A percentile compares a stretch with the other conserved stretches of the same genome.
phyloP scores from a whole-genome alignment of 64 coral and sea anemone genomes.

The Trachythela sp. region DNA sequence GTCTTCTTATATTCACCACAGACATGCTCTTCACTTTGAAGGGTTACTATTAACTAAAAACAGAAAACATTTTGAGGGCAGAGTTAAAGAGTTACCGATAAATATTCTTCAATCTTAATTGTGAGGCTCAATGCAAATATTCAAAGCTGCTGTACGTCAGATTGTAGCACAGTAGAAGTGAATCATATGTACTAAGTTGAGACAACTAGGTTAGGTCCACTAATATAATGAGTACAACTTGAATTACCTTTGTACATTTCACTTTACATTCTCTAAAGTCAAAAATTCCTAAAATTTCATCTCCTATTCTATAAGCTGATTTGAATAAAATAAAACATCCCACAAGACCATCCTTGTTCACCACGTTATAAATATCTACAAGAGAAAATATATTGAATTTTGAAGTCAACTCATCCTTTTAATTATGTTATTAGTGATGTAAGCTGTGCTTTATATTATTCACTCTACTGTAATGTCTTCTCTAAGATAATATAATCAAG shows the following conservation, averaged over 20 bases:
- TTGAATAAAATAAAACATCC: constrained; percentile 94
- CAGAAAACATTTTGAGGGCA: constrained; percentile 1
- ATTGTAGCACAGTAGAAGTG: no score
- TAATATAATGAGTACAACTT: no score
- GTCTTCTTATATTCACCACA: constrained; percentile 60
- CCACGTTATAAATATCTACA: constrained; percentile 97
- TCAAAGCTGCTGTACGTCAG: no score
- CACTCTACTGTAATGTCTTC: no score
- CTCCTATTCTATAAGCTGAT: constrained; percentile 95
- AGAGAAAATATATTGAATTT: not conserved
- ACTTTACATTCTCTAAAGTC: constrained; percentile 76
- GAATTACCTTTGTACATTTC: constrained; percentile 70
- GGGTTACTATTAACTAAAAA: constrained; percentile 64
- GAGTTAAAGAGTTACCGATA: no score
- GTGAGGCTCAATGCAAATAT: no score
- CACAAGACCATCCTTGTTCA: constrained; percentile 67
- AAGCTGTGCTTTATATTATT: no score
- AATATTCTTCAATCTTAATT: no score
- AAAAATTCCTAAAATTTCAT: constrained; percentile 96
- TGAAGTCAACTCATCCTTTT: not conserved
- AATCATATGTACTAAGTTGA: no score
- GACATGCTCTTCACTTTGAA: constrained; percentile 95
- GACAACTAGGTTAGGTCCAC: no score
- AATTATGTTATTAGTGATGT: no score
- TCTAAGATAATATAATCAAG: no score